These are phyloP conservation scores for Alaudala cheleensis DNA, from an alignment of 2,113 vertebrate genomes.

Conservation along the genomic window DNA sequence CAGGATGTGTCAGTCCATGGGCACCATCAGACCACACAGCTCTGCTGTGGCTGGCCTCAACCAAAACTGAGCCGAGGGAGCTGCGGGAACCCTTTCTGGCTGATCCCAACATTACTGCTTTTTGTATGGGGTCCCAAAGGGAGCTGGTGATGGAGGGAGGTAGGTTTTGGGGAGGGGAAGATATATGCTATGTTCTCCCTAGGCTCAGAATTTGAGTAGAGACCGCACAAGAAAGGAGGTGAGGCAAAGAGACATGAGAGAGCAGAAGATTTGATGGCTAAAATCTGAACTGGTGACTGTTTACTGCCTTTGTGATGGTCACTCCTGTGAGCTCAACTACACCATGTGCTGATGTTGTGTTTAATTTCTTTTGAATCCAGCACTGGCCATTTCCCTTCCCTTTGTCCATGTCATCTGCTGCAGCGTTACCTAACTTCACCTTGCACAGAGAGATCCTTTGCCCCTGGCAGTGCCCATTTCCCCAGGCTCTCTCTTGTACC, in stretches of 20 bases:
- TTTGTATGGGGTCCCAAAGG: background rate
- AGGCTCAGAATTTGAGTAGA: background rate
- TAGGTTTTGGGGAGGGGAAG: background rate
- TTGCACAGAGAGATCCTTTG: background rate
- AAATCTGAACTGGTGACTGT: background rate
- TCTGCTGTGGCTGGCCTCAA: background rate
- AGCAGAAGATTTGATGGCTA: background rate
- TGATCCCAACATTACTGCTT: background rate
- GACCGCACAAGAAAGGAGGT: background rate
- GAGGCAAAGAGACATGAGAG: background rate
- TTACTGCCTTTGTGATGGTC: background rate
- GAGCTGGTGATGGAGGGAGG: background rate
- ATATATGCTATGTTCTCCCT: background rate
- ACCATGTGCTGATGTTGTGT: background rate
- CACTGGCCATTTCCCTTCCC: background rate
- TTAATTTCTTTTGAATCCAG: background rate
- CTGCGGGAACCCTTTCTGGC: background rate
- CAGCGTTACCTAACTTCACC: rapidly evolving
- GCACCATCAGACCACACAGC: background rate
- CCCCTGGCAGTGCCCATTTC: background rate
- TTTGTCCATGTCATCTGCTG: background rate
- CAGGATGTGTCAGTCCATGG: background rate
- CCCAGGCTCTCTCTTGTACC: background rate
- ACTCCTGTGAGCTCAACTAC: background rate
- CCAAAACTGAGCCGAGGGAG: background rate